Base-by-base conservation (phyloP, 1,140 invertebrate species). In the Aphis gossypii region DNA sequence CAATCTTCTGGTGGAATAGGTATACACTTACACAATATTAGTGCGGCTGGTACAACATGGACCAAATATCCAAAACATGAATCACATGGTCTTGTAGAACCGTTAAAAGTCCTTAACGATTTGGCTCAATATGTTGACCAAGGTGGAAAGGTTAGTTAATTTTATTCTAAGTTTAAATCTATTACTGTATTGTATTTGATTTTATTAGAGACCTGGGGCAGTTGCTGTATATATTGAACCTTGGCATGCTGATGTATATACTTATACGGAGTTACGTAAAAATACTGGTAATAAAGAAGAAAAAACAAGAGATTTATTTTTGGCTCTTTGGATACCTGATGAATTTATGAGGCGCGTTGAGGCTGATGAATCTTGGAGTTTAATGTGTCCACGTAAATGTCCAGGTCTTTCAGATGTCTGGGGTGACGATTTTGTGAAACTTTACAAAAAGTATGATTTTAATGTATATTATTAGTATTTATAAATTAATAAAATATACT, bases 201-300 rank as follows among this genome's bases (percentile, higher is more conserved):
- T 76, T 76, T 94, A 94, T 35, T 94, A 97, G 96, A 96, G 99
- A 94, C 99, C 99, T 35, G 99, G 99, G 68, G 99, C 99, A 38
- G 99, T 99, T 96, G 99, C 99, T 30, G 97, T 99, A 94, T 99
- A 99, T 95, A 95, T 99, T 41, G 99, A 99, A 95, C 99, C 99
- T 6, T 99, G 99, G 99, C 99, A 99, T 96, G 97, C 98, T 0
- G 99, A 99, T 95, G 96, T 99, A 89, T 99, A 99, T 95, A 98
- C 99, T 94, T 99, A 99, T 95, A 95, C 99, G 83, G 98, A 99
- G 95, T 95, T 99, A 56, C 98, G 97, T 94, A 99, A 99, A 95
- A 99, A 99, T 95, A 99, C 98, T 87, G 98, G 96, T 18, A 98
- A 98, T 95, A 99, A 99, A 95, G 98, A 99, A 95, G 95, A 97